Percentiles rank a stretch among this genome's conserved stretches.
Evolutionary conservation across 1,140 invertebrate genomes (phyloP).

Genomic region (Ditylenchus dipsaci): DNA sequence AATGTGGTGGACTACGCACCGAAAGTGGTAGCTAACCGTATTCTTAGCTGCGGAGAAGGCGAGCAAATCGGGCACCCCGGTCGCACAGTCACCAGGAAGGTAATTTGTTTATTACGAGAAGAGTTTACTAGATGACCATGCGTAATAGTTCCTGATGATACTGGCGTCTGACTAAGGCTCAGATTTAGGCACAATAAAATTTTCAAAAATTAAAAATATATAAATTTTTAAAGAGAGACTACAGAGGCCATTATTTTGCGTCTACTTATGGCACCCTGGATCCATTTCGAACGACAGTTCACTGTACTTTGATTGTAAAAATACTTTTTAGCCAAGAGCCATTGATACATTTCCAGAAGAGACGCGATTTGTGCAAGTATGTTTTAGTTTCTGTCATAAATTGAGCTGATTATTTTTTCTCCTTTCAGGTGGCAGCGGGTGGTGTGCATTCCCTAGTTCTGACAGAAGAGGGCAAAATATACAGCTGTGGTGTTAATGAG

Average conservation of each 20-base stretch:
- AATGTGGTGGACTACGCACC: conserved; percentile 1
- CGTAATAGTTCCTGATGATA: too few relatives aligned
- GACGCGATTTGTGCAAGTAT: conserved; percentile 41
- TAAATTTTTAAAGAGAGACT: too few relatives aligned
- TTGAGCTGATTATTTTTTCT: neutral
- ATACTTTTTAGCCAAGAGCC: conserved; percentile 40
- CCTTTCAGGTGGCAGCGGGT: conserved; percentile 47
- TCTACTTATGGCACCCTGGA: too few relatives aligned
- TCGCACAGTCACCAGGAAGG: conserved; percentile 42
- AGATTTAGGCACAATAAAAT: too few relatives aligned
- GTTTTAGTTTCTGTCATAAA: conserved; percentile 12
- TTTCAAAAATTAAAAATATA: too few relatives aligned
- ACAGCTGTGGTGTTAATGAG: conserved; percentile 53
- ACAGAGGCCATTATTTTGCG: too few relatives aligned
- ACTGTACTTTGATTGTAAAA: too few relatives aligned
- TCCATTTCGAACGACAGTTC: too few relatives aligned
- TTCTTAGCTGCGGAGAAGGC: conserved; percentile 47
- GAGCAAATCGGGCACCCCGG: conserved; percentile 55
- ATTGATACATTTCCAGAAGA: conserved; percentile 48
- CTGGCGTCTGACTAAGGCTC: too few relatives aligned
- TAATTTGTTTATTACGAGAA: too few relatives aligned
- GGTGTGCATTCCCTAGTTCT: conserved; percentile 53
- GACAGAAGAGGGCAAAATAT: conserved; percentile 45
- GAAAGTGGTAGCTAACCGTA: conserved; percentile 19
- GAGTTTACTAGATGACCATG: too few relatives aligned